Percentiles rank a stretch among this genome's conserved stretches.
Evolutionary conservation across 2,888 invertebrate genomes (phyloP).

Genomic region (Poecilus cupreus): DNA sequence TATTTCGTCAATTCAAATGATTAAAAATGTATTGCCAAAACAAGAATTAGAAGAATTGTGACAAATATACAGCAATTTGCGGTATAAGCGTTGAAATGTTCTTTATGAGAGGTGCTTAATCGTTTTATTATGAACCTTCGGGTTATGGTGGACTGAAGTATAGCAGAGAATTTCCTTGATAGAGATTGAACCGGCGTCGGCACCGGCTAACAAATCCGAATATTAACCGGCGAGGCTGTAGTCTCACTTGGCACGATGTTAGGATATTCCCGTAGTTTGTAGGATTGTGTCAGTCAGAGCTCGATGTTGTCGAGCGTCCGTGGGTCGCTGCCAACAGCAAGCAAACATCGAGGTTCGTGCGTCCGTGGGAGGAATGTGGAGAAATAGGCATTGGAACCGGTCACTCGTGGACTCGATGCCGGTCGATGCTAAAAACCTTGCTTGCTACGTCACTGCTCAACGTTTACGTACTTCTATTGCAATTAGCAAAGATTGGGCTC

Average conservation of each 20-base stretch:
- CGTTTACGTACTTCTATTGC: not conserved
- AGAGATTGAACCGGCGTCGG: too few species aligned
- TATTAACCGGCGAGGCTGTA: not conserved
- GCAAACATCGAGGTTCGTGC: not conserved
- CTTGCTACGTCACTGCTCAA: not conserved
- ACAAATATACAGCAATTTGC: too few species aligned
- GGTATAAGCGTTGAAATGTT: too few species aligned
- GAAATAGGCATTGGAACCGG: constrained; percentile 30
- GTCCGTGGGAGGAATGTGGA: constrained; percentile 21
- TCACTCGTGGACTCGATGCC: not conserved
- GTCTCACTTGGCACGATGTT: not conserved
- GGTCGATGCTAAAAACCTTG: constrained; percentile 18
- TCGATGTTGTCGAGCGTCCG: not conserved
- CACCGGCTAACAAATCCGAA: not conserved
- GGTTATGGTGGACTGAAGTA: too few species aligned
- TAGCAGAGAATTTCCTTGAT: too few species aligned
- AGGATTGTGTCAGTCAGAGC: constrained; percentile 3
- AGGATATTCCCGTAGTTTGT: not conserved
- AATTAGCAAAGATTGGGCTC: too few species aligned
- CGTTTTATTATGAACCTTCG: too few species aligned
- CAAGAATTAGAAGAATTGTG: too few species aligned
- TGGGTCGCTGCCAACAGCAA: constrained; percentile 2
- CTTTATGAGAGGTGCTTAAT: too few species aligned
- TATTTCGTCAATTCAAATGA: too few species aligned
- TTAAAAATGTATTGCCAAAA: too few species aligned